Evolutionary conservation across 2,797 vertebrate genomes (phyloP).

Genomic region (Poecilia picta): DNA sequence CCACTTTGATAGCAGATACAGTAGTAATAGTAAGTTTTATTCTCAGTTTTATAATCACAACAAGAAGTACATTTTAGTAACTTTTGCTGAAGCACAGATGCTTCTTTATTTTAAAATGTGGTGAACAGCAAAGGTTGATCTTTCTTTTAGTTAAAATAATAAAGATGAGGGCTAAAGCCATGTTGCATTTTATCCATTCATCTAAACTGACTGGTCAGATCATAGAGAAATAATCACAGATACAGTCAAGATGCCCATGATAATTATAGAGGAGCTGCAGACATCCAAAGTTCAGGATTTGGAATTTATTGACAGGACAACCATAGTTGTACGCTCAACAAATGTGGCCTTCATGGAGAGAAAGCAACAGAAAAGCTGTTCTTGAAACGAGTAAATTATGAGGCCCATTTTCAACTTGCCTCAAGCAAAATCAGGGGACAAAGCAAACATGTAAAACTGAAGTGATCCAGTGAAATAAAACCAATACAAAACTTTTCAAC

Average conservation of each 20-base stretch:
- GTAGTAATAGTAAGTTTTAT: not conserved
- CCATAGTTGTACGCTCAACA: not conserved
- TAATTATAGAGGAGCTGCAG: not conserved
- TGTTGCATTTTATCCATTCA: not conserved
- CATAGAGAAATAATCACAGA: not conserved
- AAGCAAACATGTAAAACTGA: not conserved
- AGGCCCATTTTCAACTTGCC: not conserved
- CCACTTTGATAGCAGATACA: not conserved
- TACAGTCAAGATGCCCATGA: not conserved
- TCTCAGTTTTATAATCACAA: not conserved
- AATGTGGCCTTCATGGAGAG: not conserved
- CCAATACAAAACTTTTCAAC: not conserved
- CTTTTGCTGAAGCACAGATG: not conserved
- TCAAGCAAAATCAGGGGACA: not conserved
- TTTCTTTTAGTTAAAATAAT: not conserved
- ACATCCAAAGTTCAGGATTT: not conserved
- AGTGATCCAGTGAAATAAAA: not conserved
- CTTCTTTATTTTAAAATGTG: not conserved
- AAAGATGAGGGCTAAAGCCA: not conserved
- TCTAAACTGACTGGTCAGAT: not conserved
- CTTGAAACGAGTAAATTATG: not conserved
- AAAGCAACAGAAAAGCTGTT: not conserved
- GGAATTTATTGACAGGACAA: not conserved
- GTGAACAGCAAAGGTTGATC: not conserved
- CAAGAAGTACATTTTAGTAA: not conserved